These are phyloP conservation scores for Neoitamus cyanurus DNA, from an alignment of 2,888 invertebrate species.

Conservation along the genomic window DNA sequence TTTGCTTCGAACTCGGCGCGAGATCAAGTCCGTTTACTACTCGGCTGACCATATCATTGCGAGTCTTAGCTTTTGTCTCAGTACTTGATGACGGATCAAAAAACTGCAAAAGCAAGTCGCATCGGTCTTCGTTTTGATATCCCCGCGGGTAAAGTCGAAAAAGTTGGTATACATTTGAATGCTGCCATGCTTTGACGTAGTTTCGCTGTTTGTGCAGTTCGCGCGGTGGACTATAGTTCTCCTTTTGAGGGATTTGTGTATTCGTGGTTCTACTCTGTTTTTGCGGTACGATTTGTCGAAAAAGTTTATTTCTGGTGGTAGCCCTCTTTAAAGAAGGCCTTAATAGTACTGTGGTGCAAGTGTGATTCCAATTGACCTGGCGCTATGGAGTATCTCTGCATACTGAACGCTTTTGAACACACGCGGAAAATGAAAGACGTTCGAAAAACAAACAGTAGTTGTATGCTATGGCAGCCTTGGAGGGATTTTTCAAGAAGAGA, in stretches of 20 bases:
- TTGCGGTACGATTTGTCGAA: not conserved
- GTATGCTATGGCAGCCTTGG: conserved; percentile 64
- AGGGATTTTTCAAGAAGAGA: conserved; percentile 60
- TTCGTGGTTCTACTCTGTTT: not conserved
- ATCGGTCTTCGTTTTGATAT: not conserved
- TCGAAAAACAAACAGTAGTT: conserved; percentile 38
- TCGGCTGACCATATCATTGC: not conserved
- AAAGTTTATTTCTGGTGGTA: not conserved
- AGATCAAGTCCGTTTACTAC: not conserved
- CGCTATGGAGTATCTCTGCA: conserved; percentile 62
- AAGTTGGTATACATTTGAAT: conserved; percentile 33
- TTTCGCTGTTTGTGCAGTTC: not conserved
- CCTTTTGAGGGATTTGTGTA: not conserved
- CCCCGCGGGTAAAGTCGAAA: not conserved
- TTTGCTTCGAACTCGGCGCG: not conserved
- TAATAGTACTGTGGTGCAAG: not conserved
- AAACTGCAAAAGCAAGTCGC: not conserved
- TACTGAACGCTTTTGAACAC: conserved; percentile 63
- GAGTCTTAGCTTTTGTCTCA: conserved; percentile 12
- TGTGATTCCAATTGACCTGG: not conserved
- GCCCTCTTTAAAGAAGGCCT: not conserved
- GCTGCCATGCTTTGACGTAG: not conserved
- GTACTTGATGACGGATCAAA: not conserved
- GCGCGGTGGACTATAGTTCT: not conserved
- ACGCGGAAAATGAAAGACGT: conserved; percentile 50